Conservation (phyloP, 2,113 vertebrate species). For the Sus scrofa region DNA sequence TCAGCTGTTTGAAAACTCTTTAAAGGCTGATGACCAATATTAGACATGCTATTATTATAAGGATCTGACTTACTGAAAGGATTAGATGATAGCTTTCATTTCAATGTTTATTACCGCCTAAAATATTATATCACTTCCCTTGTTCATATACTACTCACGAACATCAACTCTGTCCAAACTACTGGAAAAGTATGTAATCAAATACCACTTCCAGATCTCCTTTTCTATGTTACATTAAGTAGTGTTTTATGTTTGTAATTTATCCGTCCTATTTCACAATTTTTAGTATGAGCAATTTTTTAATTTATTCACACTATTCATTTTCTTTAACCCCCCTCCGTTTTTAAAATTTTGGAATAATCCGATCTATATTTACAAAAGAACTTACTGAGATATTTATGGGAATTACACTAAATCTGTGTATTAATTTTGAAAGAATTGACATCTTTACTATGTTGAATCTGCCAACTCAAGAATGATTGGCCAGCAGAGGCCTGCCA, state of each 20-base stretch:
- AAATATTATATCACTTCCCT: neutral
- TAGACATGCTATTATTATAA: slow-evolving; percentile 26
- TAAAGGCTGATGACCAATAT: slow-evolving; percentile 54
- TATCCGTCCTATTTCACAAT: neutral
- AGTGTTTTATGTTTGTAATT: neutral
- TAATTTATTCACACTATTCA: neutral
- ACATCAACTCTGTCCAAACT: neutral
- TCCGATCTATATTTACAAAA: no score
- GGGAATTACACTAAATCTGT: no score
- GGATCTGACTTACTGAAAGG: neutral
- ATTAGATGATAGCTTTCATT: slow-evolving; percentile 21
- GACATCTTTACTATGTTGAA: no score
- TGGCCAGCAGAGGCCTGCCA: no score
- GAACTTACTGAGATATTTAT: no score
- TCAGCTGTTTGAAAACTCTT: slow-evolving; percentile 62
- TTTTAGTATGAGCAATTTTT: neutral
- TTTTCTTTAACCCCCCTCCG: neutral
- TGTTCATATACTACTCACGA: neutral
- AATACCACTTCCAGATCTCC: neutral
- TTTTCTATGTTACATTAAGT: neutral
- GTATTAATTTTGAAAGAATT: no score
- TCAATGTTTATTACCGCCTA: neutral
- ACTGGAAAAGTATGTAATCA: neutral
- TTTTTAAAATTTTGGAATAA: no score
- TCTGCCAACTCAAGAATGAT: no score